These are phyloP conservation scores for Linhomoeus sp. DNA, from an alignment of 2,888 invertebrate genomes.

Conservation along the genomic window DNA sequence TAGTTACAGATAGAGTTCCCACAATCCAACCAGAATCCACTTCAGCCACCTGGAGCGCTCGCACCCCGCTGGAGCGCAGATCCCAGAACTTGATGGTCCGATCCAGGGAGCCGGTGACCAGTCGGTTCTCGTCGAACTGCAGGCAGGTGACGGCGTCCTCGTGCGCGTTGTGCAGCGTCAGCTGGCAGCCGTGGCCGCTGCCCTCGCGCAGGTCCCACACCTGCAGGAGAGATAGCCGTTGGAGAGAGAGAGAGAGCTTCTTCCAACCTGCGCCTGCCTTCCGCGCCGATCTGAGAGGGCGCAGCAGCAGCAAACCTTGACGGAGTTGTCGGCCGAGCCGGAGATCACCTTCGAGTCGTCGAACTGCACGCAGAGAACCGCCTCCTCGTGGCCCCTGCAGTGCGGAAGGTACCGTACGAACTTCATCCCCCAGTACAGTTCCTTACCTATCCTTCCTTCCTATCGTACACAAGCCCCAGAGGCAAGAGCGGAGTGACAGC, in stretches of 20 bases:
- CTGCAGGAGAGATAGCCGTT: no score
- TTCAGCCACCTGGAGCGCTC: no score
- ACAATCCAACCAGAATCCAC: no score
- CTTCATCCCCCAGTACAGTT: no score
- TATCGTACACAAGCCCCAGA: no score
- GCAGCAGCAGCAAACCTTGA: constrained; percentile 25
- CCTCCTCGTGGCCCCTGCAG: constrained; percentile 33
- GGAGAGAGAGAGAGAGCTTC: no score
- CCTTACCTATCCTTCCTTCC: no score
- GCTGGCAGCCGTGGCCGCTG: constrained; percentile 29
- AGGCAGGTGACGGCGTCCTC: constrained; percentile 36
- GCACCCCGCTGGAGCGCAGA: no score
- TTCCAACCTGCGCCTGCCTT: no score
- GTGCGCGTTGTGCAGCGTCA: constrained; percentile 33
- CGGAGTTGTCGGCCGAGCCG: constrained; percentile 34
- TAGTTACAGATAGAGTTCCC: constrained; percentile 1
- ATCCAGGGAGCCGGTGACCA: constrained; percentile 36
- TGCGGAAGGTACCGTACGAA: neutral
- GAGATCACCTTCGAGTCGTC: constrained; percentile 31
- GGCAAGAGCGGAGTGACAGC: no score
- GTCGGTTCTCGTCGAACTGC: constrained; percentile 32
- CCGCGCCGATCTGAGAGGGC: neutral
- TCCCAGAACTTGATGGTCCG: constrained; percentile 36
- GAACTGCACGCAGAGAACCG: constrained; percentile 35
- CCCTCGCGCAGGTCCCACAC: constrained; percentile 33